Evolutionary conservation across 35 echinoderm and acorn worm genomes (phyloP), one percentile per base, ranked within the genome.

Genomic region (Amphiura filiformis): DNA sequence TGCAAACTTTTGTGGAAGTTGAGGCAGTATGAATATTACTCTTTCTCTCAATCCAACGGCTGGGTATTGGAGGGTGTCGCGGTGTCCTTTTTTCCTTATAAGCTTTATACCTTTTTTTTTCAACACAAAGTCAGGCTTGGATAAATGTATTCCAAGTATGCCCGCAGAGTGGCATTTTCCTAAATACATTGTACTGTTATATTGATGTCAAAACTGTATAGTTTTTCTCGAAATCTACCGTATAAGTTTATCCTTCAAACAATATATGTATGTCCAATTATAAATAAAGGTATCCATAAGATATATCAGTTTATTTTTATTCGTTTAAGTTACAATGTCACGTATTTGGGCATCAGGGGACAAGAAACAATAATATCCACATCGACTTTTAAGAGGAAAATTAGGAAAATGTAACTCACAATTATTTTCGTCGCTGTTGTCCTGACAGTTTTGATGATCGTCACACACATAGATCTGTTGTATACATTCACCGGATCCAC

Each of bases 391-490:
- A 52, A 7, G 44, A 20, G 7, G 20, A 11, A 11, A 52, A 7
- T 20, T 52, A n/a, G 44, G 47, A 1, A n/a, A n/a, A 83, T 47
- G 36, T 30, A 75, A 75, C 0, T 57, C 34, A 65, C 86, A 87
- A 75, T 76, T 13, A 35, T 31, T 81, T 76, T 99, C 96, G 40
- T 99, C 96, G 77, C 93, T 92, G 23, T 84, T 84, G 76, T 99
- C 96, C 33, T 31, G 28, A 39, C 96, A 99, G 75, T 99, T 93
- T 34, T 76, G 81, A 4, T 28, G 82, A 0, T 77, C 36, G 78
- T 99, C 96, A 88, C 96, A 99, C 17, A 94, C 76, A 23, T 89
- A 91, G 17, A 92, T 90, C 37, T 88, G 87, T 52, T 94, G 93
- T 56, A 99, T 87, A 32, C 96, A 99, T 82, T 94, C 90, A 18